These are phyloP conservation scores for Macrosteles quadrilineatus DNA, from an alignment of 1,140 invertebrate species.

Conservation along the genomic window DNA sequence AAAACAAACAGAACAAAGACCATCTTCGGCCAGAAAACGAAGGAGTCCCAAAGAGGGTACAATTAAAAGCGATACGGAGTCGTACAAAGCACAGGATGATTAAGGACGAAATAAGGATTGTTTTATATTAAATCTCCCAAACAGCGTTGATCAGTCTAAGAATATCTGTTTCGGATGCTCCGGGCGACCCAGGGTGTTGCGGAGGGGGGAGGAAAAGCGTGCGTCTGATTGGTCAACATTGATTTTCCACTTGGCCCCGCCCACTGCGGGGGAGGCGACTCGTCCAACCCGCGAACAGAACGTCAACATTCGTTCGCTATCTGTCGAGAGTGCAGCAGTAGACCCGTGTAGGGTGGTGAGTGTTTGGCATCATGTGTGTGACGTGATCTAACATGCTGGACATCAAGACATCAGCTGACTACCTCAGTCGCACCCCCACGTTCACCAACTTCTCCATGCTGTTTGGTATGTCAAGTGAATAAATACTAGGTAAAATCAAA, in stretches of 20 bases:
- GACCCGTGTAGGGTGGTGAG: too few species aligned
- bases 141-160: conserved; percentile 21
- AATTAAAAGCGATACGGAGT: conserved; percentile 9
- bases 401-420: conserved; percentile 61
- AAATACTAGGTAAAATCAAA: too few species aligned
- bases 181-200: neutral
- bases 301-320: conserved; percentile 15
- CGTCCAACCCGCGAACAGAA: neutral
- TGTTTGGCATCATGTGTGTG: neutral
- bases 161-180: conserved; percentile 8
- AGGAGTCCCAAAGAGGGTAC: conserved; percentile 1
- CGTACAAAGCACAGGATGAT: conserved; percentile 18
- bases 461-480: conserved; percentile 56
- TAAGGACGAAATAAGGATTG: conserved; percentile 19
- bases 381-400: conserved; percentile 56
- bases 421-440: conserved; percentile 59
- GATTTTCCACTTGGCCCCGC: conserved; percentile 33
- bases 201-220: neutral
- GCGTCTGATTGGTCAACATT: conserved; percentile 40
- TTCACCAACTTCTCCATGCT: conserved; percentile 66
- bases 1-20: conserved; percentile 8
- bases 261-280: neutral
- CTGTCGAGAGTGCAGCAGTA: neutral
- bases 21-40: neutral
- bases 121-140: conserved; percentile 26